These are phyloP conservation scores for Murina feae DNA, from an alignment of 2,113 vertebrate species.

Conservation along the genomic window DNA sequence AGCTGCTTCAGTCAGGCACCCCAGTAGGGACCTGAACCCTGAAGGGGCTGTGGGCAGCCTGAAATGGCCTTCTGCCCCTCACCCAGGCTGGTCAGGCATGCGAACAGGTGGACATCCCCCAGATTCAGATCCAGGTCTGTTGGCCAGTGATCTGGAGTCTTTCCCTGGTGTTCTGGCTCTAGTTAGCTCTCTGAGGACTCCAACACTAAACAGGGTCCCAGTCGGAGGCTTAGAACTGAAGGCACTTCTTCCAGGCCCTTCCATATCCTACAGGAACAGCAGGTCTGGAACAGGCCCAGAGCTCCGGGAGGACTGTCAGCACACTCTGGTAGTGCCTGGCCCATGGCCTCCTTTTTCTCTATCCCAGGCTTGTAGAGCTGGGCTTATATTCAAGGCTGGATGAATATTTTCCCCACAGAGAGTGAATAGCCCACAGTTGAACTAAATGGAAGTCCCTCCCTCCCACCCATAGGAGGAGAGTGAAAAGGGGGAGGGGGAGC, in stretches of 20 bases:
- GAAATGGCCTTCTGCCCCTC: too few species aligned
- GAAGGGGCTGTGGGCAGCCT: too few species aligned
- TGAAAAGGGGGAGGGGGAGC: background rate
- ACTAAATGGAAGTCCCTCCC: slow-evolving; percentile 46
- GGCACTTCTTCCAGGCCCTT: background rate
- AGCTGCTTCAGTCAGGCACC: too few species aligned
- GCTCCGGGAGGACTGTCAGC: background rate
- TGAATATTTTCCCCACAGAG: slow-evolving; percentile 47
- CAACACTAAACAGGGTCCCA: background rate
- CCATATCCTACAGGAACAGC: background rate
- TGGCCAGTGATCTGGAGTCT: background rate
- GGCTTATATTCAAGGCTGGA: slow-evolving; percentile 43
- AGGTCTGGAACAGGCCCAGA: background rate
- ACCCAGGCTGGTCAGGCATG: too few species aligned
- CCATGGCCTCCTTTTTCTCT: background rate
- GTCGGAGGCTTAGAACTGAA: background rate
- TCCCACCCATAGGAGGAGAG: background rate
- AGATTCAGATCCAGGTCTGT: background rate
- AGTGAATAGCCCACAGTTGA: slow-evolving; percentile 26
- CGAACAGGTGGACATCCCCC: too few species aligned
- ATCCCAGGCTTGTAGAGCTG: background rate
- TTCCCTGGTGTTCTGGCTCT: background rate
- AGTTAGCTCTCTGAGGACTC: background rate
- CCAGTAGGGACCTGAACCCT: too few species aligned
- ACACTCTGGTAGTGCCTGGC: background rate